Base-by-base conservation (phyloP, 2,888 invertebrate species). In the Buathra laborator region DNA sequence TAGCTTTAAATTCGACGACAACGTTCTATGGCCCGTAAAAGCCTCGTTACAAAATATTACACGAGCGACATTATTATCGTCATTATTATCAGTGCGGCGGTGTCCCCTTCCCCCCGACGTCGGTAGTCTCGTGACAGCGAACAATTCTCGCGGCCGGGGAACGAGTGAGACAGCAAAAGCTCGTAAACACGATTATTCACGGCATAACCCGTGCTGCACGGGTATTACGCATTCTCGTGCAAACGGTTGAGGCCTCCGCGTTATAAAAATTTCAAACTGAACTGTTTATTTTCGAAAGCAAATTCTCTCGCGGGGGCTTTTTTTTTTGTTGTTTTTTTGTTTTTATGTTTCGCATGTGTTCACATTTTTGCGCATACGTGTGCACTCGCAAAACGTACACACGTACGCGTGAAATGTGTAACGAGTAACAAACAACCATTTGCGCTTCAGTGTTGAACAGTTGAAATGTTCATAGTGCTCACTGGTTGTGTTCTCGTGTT, bases 141-240 rank as follows among this genome's bases (percentile, higher is more conserved):
- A 53, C 81, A 70, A 70, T 76, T 53, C 59, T 62, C 62, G 29
- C 29, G 29, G 32, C 29, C 59, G 44, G 14, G 44, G 66, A 74
- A 67, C 56, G 59, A 67, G 56, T 46, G 56, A 66, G 67, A 62
- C 19, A 43, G 62, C 37, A 59, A 62, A 70, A 32, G 62, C 81
- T 70, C 81, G 76, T 68, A 64, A 81, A 76, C 76, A 76, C 76
- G 64, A 81, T 76, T 81, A 75, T 76, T 81, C 62, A 76, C 62
- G 76, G 48, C 56, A 37, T 29, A 44, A 56, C 46, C 19, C 53
- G 67, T 56, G 32, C 51, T 56, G 56, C 37, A 68, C 59, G 48
- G 32, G 71, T 53, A 68, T 75, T 78, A 24, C 24, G 59, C 59
- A 74, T 68, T 51, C 29, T 59, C 48, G 59, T 48, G 19, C 44